Evolutionary conservation across 2,113 vertebrate species (phyloP).

Genomic region (Pristiophorus japonicus): DNA sequence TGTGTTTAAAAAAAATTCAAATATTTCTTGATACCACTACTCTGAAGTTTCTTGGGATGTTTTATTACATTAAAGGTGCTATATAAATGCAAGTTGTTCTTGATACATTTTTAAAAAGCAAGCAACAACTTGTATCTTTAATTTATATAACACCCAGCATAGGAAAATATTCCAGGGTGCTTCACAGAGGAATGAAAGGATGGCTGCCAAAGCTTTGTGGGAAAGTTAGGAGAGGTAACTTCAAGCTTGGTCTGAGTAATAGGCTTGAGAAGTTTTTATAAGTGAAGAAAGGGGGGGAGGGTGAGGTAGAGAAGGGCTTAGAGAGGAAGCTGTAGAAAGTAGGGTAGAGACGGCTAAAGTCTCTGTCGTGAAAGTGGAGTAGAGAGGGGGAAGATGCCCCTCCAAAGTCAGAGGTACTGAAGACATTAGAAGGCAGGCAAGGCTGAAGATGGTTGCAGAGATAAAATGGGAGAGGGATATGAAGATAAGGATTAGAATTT

Average conservation of each 20-base stretch:
- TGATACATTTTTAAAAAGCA: not conserved
- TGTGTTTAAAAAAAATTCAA: not conserved
- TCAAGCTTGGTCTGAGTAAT: not conserved
- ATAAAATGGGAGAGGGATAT: too few species aligned
- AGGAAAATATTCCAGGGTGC: not conserved
- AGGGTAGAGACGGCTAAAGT: too few species aligned
- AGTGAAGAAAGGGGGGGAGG: not conserved
- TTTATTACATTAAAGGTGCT: too few species aligned
- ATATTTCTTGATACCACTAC: not conserved
- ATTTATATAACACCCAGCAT: not conserved
- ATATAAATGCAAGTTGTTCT: not conserved
- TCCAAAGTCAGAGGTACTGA: not conserved
- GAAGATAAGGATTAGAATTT: too few species aligned
- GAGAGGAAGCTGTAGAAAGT: not conserved
- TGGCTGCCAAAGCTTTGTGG: too few species aligned
- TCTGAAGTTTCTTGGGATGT: not conserved
- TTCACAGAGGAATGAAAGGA: not conserved
- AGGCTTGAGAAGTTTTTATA: not conserved
- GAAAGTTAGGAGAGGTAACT: not conserved
- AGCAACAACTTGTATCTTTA: not conserved
- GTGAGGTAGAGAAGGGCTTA: not conserved
- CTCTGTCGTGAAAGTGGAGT: too few species aligned
- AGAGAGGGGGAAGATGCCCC: too few species aligned
- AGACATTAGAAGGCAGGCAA: not conserved
- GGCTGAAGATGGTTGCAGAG: too few species aligned